phyloP scores from a whole-genome alignment of 2,113 vertebrate genomes.

The Platichthys flesus region DNA sequence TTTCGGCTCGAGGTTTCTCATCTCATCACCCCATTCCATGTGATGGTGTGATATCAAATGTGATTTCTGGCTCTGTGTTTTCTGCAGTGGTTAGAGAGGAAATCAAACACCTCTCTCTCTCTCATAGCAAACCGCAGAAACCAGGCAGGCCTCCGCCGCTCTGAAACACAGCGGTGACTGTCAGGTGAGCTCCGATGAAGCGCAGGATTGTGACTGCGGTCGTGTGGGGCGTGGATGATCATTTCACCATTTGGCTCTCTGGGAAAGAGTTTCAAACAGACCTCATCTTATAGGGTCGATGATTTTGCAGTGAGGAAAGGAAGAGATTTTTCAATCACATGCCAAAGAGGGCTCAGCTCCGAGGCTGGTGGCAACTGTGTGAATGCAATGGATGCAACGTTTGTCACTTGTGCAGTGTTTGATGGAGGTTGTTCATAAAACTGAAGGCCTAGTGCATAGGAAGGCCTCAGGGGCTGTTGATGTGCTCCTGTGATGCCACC shows the following conservation, averaged over 20 bases:
- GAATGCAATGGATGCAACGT: conserved; percentile 4
- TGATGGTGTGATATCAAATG: conserved; percentile 35
- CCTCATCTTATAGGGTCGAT: conserved; percentile 21
- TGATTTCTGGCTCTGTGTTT: conserved; percentile 42
- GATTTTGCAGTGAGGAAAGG: not conserved
- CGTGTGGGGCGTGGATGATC: conserved; percentile 9
- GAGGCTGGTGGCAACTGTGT: not conserved
- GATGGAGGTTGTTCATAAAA: conserved; percentile 57
- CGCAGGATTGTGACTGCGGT: conserved; percentile 26
- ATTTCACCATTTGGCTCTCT: conserved; percentile 8
- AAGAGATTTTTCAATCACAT: conserved; percentile 20
- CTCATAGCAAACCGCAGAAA: conserved; percentile 45
- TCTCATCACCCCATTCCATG: conserved; percentile 14
- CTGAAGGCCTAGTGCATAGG: conserved; percentile 35
- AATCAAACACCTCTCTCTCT: conserved; percentile 53
- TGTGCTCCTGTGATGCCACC: conserved; percentile 58
- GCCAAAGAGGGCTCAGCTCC: conserved; percentile 18
- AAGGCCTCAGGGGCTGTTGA: conserved; percentile 60
- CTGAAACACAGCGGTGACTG: conserved; percentile 30
- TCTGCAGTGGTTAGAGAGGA: conserved; percentile 27
- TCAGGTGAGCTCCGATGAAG: conserved; percentile 20
- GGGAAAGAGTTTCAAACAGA: conserved; percentile 10
- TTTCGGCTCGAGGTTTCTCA: not conserved
- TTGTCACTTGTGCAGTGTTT: conserved; percentile 29
- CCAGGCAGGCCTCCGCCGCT: not conserved